Percentiles rank a stretch among this genome's conserved stretches.
phyloP scores from a whole-genome alignment of 1,140 invertebrate species.

The Scaptodrosophila lebanonensis region DNA sequence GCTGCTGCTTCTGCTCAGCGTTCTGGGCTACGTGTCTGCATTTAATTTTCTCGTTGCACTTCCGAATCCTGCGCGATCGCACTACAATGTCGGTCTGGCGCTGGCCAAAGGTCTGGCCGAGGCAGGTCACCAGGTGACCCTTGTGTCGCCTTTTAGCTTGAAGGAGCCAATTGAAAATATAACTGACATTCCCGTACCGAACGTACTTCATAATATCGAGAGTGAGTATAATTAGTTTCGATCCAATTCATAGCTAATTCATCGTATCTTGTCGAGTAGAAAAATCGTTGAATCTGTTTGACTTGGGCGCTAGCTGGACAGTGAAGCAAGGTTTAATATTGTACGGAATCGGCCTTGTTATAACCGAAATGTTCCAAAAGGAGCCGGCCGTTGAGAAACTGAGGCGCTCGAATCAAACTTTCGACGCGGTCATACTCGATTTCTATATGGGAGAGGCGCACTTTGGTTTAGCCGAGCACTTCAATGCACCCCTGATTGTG shows the following conservation, averaged over 20 bases:
- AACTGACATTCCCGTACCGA: slow-evolving; percentile 63
- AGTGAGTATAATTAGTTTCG: neutral
- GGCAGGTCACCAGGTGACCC: slow-evolving; percentile 79
- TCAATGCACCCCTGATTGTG: slow-evolving; percentile 41
- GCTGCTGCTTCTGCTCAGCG: no score
- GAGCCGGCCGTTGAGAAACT: slow-evolving; percentile 22
- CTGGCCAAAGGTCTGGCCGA: slow-evolving; percentile 78
- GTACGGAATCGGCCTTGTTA: slow-evolving; percentile 15
- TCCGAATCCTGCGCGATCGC: slow-evolving; percentile 78
- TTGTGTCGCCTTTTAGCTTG: slow-evolving; percentile 78
- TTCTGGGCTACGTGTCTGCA: neutral
- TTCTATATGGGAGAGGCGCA: slow-evolving; percentile 34
- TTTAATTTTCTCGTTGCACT: slow-evolving; percentile 70
- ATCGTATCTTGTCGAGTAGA: no score
- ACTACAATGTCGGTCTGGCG: slow-evolving; percentile 78
- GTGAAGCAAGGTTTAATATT: neutral
- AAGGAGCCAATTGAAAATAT: slow-evolving; percentile 77
- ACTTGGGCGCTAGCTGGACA: slow-evolving; percentile 7
- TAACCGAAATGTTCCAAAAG: slow-evolving; percentile 15
- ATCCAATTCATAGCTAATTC: no score
- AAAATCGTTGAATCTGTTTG: neutral
- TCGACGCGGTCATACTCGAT: slow-evolving; percentile 41
- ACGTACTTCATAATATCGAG: neutral
- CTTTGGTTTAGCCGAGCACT: slow-evolving; percentile 34
- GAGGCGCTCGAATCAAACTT: slow-evolving; percentile 18